Evolutionary conservation across 2,888 invertebrate genomes (phyloP), one percentile per base, ranked within the genome.

Genomic region (Metacarcinus magister): DNA sequence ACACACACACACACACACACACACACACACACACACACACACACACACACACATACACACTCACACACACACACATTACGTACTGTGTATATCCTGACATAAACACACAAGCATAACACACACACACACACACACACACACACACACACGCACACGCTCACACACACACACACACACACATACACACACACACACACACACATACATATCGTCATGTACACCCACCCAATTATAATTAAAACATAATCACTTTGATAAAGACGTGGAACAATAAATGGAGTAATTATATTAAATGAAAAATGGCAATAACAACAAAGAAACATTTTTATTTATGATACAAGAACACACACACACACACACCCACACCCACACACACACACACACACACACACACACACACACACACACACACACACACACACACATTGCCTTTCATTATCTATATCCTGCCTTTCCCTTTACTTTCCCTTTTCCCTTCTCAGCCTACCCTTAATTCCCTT

Each of bases 1-100:
- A n/a, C 67, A 67, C n/a, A 67, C 67, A 67, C 67, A 67, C 67
- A 67, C 67, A 67, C 67, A 67, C 67, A 67, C 67, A 67, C 67
- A 67, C 67, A n/a, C n/a, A 67, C 67, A 19, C 54, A 54, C 54
- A 54, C 54, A 54, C 54, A 54, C 54, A 54, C 54, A 54, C 54
- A 54, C 54, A 54, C 54, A 54, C 54, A 54, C 54, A 54, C 54
- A 54, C 54, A 54, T 2, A 54, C 54, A 54, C 54, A 54, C 54
- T 2, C 54, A 54, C 67, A 67, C n/a, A 67, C n/a, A 67, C 67
- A n/a, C 67, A 67, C 67, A 67, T 67, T 67, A 39, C 39, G 39
- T 39, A 67, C 67, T 39, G n/a, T 67, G n/a, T n/a, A 67, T 23
- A 67, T 4, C 67, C n/a, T 23, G 67, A 67, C 39, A 39, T 39